Evolutionary conservation across 2,113 vertebrate genomes (phyloP), one percentile per base, ranked within the genome.

Genomic region (Larimichthys polyactis): DNA sequence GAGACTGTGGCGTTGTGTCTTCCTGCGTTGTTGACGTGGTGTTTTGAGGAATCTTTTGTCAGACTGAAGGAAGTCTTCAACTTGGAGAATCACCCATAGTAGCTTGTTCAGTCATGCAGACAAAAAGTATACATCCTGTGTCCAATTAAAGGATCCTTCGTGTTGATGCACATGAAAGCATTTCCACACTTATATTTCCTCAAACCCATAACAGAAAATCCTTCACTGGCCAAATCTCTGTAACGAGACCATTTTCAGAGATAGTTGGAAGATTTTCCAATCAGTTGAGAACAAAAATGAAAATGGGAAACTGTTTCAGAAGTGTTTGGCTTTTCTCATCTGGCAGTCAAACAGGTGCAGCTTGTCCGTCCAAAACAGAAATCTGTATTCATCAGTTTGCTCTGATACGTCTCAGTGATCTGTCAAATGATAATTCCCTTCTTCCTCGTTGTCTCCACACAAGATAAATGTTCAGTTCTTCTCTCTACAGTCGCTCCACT

Each of bases 141-240:
- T 73, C 70, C 71, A 27, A 11, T 69, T 63, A 54, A 73, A 44
- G 2, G 9, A 58, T 72, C 52, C 63, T 51, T 54, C 3, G 1
- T 65, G 57, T 20, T 48, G 57, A 81, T 52, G 44, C 24, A 54
- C 58, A 66, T 58, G 22, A 72, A 80, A 71, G 22, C 72, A 9
- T 68, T 32, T 71, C 59, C 43, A 73, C 57, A n/a, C 64, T 75
- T 78, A 27, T 46, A 58, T 79, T 54, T 90, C 66, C 81, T 83
- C 36, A 73, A 87, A 67, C 29, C 24, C 49, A 40, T 52, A 46
- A 65, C 68, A 82, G 79, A 17, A 52, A 52, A 48, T 86, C 70
- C 69, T 78, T 36, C 67, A 46, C 29, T 6, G 27, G 82, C 6
- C 51, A 63, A 67, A 69, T 69, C 46, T 74, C 27, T 29, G 66